phyloP scores from a whole-genome alignment of 2,113 vertebrate species.

The Sialia sialis region DNA sequence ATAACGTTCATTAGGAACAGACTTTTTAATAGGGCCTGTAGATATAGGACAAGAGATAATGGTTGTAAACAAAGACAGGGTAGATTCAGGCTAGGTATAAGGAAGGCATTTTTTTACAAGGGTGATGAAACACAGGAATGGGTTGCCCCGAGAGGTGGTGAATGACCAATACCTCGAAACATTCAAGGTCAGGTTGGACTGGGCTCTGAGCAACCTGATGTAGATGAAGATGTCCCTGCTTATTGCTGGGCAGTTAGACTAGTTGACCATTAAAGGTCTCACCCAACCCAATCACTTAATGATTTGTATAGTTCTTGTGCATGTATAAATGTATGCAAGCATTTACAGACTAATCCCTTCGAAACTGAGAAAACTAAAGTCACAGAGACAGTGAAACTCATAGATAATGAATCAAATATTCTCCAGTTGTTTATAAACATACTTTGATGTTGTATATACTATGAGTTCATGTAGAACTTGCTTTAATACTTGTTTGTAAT shows the following conservation, averaged over 20 bases:
- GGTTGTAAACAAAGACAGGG: not conserved
- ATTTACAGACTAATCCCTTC: not conserved
- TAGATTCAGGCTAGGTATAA: not conserved
- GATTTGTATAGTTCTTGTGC: not conserved
- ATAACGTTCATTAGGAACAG: not conserved
- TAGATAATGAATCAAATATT: not conserved
- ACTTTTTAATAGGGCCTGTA: not conserved
- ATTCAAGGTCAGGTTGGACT: not conserved
- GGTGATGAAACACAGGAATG: not conserved
- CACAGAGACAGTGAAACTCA: not conserved
- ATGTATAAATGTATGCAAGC: not conserved
- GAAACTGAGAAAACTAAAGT: not conserved
- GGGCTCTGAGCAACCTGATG: not conserved
- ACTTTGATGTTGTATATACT: not conserved
- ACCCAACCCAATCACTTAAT: not conserved
- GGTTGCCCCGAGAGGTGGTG: not conserved
- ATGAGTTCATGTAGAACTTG: not conserved
- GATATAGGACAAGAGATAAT: not conserved
- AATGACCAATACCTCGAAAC: not conserved
- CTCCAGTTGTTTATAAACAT: not conserved
- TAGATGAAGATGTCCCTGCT: not conserved
- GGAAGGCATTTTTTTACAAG: not conserved
- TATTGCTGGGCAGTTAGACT: not conserved
- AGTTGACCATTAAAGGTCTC: not conserved
- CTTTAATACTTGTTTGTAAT: not conserved